phyloP scores from a whole-genome alignment of 2,888 invertebrate species.

The Hypercompe scribonia region DNA sequence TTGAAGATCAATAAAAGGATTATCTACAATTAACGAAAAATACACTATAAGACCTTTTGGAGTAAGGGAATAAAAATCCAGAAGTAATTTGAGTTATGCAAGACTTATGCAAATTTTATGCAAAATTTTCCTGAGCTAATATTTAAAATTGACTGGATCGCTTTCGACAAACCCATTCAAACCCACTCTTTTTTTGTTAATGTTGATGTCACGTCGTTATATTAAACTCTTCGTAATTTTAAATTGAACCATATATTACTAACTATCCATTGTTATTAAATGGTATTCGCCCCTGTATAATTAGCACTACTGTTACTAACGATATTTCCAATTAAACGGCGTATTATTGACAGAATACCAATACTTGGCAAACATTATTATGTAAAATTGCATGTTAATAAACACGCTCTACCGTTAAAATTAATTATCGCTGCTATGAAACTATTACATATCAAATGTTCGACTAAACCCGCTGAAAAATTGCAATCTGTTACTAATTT shows the following conservation, averaged over 20 bases:
- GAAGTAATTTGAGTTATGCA: background rate
- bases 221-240: no score
- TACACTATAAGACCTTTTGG: background rate
- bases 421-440: slow-evolving; percentile 6
- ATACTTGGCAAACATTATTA: slow-evolving; percentile 52
- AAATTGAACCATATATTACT: no score
- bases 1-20: no score
- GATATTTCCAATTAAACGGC: background rate
- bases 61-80: background rate
- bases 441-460: background rate
- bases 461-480: background rate
- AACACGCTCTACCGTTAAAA: slow-evolving; percentile 19
- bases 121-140: background rate
- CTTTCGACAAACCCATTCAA: background rate
- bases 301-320: background rate
- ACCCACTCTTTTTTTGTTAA: background rate
- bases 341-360: slow-evolving; percentile 11
- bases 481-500: no score
- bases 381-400: slow-evolving; percentile 20
- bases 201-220: no score
- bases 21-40: no score
- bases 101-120: background rate
- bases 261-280: background rate
- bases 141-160: background rate
- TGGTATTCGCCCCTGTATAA: background rate